These are phyloP conservation scores for Podarcis cretensis DNA, from an alignment of 2,113 vertebrate species.

Conservation along the genomic window DNA sequence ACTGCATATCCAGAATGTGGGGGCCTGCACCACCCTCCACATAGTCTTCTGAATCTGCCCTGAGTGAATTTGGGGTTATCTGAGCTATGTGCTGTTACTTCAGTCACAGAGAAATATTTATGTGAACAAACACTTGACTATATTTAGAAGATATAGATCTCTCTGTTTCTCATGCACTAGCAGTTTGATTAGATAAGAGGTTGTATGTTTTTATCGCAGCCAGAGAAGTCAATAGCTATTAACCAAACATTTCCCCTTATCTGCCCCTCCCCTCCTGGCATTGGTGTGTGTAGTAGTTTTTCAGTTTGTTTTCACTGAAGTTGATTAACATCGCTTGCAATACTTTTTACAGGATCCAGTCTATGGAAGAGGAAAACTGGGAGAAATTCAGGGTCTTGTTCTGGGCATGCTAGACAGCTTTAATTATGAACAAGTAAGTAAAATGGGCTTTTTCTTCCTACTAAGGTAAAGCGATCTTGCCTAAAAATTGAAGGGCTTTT, in stretches of 20 bases:
- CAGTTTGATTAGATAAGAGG: neutral
- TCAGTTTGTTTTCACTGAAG: conserved; percentile 14
- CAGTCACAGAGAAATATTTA: neutral
- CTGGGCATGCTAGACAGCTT: conserved; percentile 98
- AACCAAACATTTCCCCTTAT: neutral
- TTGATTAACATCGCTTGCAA: conserved; percentile 8
- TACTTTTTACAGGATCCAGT: conserved; percentile 88
- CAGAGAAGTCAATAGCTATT: neutral
- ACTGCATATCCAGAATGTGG: neutral
- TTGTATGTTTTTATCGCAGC: neutral
- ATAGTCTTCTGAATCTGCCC: neutral
- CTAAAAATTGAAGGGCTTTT: neutral
- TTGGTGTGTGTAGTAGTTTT: neutral
- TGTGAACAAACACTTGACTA: neutral
- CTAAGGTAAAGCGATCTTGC: neutral
- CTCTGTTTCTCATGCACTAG: neutral
- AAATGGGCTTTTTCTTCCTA: neutral
- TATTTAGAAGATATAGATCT: neutral
- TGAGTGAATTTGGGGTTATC: neutral
- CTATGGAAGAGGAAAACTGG: conserved; percentile 94
- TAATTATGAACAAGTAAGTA: conserved; percentile 92
- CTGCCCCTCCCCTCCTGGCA: neutral
- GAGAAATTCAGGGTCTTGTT: conserved; percentile 95
- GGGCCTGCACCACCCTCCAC: neutral
- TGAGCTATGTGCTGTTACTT: neutral